phyloP scores from a whole-genome alignment of 2,797 vertebrate species.

The Hephaestus fuliginosus region DNA sequence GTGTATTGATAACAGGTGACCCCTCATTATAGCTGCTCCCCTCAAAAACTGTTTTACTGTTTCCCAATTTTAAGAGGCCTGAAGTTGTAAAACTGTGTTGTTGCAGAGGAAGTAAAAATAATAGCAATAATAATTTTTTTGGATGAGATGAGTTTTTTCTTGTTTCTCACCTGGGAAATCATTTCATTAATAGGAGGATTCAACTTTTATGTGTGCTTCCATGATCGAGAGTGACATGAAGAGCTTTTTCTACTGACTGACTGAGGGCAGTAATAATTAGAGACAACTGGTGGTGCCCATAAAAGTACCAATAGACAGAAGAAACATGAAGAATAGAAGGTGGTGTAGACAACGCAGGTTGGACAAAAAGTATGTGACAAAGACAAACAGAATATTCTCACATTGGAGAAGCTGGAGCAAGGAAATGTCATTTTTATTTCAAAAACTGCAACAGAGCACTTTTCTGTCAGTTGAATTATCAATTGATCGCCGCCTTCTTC shows the following conservation, averaged over 20 bases:
- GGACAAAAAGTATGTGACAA: no score
- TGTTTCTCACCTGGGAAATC: background rate
- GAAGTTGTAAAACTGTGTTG: background rate
- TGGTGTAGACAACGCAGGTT: background rate
- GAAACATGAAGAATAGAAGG: background rate
- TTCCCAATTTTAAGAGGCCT: background rate
- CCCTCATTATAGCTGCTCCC: background rate
- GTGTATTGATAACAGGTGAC: background rate
- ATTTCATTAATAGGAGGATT: background rate
- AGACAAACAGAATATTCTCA: background rate
- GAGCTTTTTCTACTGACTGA: conserved; percentile 4
- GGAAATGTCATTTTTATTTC: no score
- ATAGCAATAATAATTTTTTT: background rate
- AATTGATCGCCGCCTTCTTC: background rate
- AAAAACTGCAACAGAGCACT: background rate
- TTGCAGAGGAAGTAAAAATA: background rate
- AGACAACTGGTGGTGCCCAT: background rate
- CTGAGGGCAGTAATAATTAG: background rate
- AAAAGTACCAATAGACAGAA: background rate
- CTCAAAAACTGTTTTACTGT: background rate
- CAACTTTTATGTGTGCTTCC: background rate
- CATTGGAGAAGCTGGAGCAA: no score
- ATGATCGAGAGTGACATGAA: background rate
- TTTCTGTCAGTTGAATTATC: background rate
- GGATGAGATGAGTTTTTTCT: background rate